Percentiles rank a stretch among this genome's conserved stretches.
Conservation (phyloP, 2,888 invertebrate species). For the Limnephilus auricula region DNA sequence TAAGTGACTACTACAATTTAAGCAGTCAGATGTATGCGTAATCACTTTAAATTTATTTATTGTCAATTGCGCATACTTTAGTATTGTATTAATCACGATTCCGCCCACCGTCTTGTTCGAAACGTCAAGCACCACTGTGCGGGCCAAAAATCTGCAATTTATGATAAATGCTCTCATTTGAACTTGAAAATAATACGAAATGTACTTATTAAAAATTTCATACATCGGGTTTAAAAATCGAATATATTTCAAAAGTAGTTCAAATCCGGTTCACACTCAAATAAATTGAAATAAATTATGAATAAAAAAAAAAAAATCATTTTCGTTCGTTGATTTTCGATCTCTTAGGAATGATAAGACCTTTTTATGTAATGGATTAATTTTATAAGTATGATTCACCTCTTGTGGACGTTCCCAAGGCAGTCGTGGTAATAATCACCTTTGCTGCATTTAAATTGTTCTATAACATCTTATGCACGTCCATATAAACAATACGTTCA, state of each 20-base stretch:
- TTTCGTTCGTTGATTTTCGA: background rate
- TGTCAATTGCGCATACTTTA: slow-evolving; percentile 35
- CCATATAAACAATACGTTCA: background rate
- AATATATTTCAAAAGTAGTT: background rate
- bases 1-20: background rate
- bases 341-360: background rate
- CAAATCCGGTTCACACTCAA: background rate
- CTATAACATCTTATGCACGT: background rate
- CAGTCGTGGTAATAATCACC: background rate
- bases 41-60: slow-evolving; percentile 23
- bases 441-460: slow-evolving; percentile 18
- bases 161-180: slow-evolving; percentile 43
- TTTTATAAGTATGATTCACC: background rate
- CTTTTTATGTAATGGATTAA: background rate
- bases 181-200: background rate
- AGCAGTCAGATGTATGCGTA: slow-evolving; percentile 4
- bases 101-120: slow-evolving; percentile 21
- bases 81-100: slow-evolving; percentile 24
- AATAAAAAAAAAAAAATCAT: background rate
- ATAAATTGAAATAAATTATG: background rate
- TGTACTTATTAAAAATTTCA: background rate
- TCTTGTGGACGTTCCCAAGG: slow-evolving; percentile 8
- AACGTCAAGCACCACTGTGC: background rate
- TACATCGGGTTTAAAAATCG: background rate
- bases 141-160: slow-evolving; percentile 29